Evolutionary conservation across 2,888 invertebrate genomes (phyloP).

Genomic region (Cynaeus angustus): DNA sequence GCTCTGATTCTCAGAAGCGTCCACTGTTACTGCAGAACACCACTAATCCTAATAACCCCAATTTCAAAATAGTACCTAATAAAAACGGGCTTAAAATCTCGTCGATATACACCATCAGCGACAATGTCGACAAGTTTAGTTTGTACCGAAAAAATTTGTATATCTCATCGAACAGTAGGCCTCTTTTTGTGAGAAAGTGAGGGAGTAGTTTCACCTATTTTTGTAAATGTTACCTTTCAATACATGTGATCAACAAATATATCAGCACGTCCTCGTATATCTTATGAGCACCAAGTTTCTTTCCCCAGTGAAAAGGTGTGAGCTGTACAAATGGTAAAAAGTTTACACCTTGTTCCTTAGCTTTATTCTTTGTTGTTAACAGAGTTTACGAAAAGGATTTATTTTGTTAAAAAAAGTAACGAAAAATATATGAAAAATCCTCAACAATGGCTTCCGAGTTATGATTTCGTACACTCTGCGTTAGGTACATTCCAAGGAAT

Average conservation of each 20-base stretch:
- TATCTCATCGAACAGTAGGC: conserved; percentile 71
- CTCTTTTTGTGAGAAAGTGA: conserved; percentile 70
- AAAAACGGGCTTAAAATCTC: conserved; percentile 75
- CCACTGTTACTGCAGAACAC: conserved; percentile 68
- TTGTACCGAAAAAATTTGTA: conserved; percentile 69
- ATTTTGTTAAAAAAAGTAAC: conserved; percentile 37
- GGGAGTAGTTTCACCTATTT: conserved; percentile 54
- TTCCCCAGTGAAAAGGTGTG: neutral
- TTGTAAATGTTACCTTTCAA: conserved; percentile 54
- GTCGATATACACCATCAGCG: conserved; percentile 72
- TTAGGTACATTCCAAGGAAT: conserved; percentile 41
- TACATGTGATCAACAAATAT: conserved; percentile 58
- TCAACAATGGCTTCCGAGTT: conserved; percentile 32
- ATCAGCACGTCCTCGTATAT: conserved; percentile 62
- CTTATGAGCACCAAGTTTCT: conserved; percentile 56
- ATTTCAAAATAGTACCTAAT: conserved; percentile 72
- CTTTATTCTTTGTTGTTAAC: conserved; percentile 35
- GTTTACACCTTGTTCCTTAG: conserved; percentile 22
- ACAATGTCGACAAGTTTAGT: conserved; percentile 69
- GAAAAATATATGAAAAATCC: conserved; percentile 18
- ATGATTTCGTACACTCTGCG: conserved; percentile 39
- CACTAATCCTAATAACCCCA: conserved; percentile 56
- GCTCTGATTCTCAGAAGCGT: conserved; percentile 71
- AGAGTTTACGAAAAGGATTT: conserved; percentile 38
- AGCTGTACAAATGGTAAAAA: neutral